phyloP scores from a whole-genome alignment of 2,888 invertebrate species.

The Octodonta nipae region DNA sequence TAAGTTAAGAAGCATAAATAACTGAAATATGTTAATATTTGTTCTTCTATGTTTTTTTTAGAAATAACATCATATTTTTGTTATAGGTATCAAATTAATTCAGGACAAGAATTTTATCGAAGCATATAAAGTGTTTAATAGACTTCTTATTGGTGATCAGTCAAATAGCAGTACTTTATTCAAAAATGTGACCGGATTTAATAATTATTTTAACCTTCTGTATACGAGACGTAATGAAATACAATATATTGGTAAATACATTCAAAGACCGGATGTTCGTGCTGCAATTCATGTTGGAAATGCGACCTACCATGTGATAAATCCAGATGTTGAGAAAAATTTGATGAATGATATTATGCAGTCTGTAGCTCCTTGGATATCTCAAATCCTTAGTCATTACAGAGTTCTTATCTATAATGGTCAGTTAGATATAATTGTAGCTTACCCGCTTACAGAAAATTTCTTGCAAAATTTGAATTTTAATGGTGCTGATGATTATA shows the following conservation, averaged over 20 bases:
- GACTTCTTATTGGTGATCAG: slow-evolving; percentile 56
- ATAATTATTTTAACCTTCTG: slow-evolving; percentile 61
- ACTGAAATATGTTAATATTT: no score
- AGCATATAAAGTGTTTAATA: slow-evolving; percentile 61
- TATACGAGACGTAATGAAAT: slow-evolving; percentile 39
- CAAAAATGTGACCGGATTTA: slow-evolving; percentile 59
- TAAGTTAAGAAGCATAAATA: no score
- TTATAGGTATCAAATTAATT: slow-evolving; percentile 39
- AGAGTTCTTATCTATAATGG: slow-evolving; percentile 61
- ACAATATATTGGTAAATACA: slow-evolving; percentile 10
- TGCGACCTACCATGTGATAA: not conserved
- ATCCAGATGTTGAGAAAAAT: not conserved
- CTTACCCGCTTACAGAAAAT: slow-evolving; percentile 67
- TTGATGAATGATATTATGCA: slow-evolving; percentile 1
- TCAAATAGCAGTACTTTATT: slow-evolving; percentile 44
- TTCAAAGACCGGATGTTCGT: slow-evolving; percentile 48
- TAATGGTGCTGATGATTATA: slow-evolving; percentile 48
- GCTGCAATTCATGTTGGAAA: slow-evolving; percentile 31
- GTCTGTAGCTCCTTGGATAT: slow-evolving; percentile 2
- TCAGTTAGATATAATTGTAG: slow-evolving; percentile 77
- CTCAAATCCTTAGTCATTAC: not conserved
- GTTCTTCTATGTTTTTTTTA: no score
- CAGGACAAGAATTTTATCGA: slow-evolving; percentile 47
- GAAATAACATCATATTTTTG: not conserved
- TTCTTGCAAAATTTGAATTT: slow-evolving; percentile 59